phyloP scores from a whole-genome alignment of 2,888 invertebrate genomes.

The Strigamia transsilvanica region DNA sequence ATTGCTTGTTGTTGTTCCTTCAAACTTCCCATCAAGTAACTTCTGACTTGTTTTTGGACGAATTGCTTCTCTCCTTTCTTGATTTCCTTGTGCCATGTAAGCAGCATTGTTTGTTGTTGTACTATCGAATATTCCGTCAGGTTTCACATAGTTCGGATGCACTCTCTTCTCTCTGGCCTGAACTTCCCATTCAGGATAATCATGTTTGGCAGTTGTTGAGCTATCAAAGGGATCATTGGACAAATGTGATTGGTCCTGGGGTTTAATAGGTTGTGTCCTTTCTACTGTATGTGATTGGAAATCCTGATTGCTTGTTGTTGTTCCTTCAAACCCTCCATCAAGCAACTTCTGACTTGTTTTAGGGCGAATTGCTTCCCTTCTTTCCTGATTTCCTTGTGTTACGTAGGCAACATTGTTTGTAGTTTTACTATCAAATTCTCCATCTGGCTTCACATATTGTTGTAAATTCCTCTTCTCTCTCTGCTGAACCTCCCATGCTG shows the following conservation, averaged over 20 bases:
- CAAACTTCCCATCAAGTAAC: too few relatives aligned
- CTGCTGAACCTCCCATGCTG: too few relatives aligned
- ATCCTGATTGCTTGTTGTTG: background rate
- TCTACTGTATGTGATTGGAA: background rate
- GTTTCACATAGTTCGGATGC: background rate
- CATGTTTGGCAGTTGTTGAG: conserved; percentile 29
- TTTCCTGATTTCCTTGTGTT: background rate
- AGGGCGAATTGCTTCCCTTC: conserved; percentile 37
- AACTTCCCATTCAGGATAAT: background rate
- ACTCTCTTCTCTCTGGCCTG: too few relatives aligned
- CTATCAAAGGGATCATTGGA: conserved; percentile 40
- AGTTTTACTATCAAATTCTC: conserved; percentile 9
- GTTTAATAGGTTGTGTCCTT: conserved; percentile 41
- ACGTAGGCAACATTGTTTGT: background rate
- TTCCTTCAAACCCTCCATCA: conserved; percentile 37
- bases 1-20: background rate
- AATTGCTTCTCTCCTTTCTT: too few relatives aligned
- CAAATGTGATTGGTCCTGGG: background rate
- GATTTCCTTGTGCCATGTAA: too few relatives aligned
- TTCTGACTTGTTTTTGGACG: too few relatives aligned
- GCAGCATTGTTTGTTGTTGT: too few relatives aligned
- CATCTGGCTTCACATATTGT: conserved; percentile 6
- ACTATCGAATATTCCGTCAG: conserved; percentile 22
- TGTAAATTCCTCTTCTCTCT: too few relatives aligned
- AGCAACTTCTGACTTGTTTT: background rate